Conservation (phyloP, 2,888 invertebrate species). For the Melipona beecheii region DNA sequence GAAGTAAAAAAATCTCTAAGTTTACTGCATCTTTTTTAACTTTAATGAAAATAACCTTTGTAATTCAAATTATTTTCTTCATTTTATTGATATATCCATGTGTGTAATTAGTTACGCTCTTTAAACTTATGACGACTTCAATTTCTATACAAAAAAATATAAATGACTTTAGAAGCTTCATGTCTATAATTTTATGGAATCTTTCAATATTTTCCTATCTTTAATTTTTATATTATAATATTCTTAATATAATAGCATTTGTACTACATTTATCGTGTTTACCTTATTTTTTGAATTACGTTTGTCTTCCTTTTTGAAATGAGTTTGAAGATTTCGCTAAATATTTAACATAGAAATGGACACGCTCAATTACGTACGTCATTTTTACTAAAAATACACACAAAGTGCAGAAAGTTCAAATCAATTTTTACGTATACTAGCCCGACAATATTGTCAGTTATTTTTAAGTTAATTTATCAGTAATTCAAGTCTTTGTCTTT, state of each 20-base stretch:
- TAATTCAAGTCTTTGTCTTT: not conserved
- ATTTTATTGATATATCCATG: not conserved
- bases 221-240: not conserved
- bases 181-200: not conserved
- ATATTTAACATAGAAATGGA: not conserved
- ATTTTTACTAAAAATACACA: not conserved
- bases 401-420: not conserved
- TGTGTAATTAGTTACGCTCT: not conserved
- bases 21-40: not conserved
- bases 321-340: not conserved
- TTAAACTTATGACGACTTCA: not conserved
- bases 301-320: not conserved
- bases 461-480: not conserved
- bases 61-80: not conserved
- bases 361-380: too few relatives aligned
- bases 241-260: not conserved
- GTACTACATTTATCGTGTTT: not conserved
- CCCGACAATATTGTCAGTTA: not conserved
- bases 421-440: not conserved
- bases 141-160: not conserved
- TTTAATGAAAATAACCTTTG: not conserved
- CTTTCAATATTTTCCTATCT: not conserved
- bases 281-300: not conserved
- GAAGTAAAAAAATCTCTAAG: too few relatives aligned
- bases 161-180: constrained; percentile 10